phyloP scores from a whole-genome alignment of 2,888 invertebrate species.

The Leptopilina syphax region DNA sequence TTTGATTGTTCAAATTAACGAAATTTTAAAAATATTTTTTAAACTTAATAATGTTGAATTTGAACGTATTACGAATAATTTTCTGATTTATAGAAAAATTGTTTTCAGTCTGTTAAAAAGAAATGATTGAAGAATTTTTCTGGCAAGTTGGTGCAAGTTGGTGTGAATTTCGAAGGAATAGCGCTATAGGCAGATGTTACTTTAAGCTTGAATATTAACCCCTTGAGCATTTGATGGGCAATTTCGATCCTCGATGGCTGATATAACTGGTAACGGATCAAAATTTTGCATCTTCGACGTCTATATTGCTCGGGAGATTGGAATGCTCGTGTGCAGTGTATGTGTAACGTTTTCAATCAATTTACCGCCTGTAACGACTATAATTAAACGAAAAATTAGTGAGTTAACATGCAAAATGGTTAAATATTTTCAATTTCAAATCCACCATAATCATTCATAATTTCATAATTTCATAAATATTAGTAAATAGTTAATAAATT shows the following conservation, averaged over 20 bases:
- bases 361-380: conserved; percentile 1
- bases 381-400: conserved; percentile 11
- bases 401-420: neutral
- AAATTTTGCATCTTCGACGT: conserved; percentile 18
- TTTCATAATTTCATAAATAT: no score
- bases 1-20: no score
- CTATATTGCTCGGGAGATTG: neutral
- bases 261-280: conserved; percentile 25
- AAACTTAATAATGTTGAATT: no score
- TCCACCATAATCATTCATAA: neutral
- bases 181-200: neutral
- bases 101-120: neutral
- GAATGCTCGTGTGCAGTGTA: neutral
- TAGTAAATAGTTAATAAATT: neutral
- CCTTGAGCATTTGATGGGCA: conserved; percentile 15
- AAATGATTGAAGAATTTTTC: neutral
- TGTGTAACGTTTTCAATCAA: conserved; percentile 6
- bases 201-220: conserved; percentile 8
- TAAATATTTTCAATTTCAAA: neutral
- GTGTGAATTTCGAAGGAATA: neutral
- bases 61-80: no score
- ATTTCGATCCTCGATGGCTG: neutral
- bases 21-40: no score
- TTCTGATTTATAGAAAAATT: no score
- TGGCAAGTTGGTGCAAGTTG: no score